These are phyloP conservation scores for Lutjanus argentimaculatus DNA, from an alignment of 2,797 vertebrate genomes.

Conservation along the genomic window DNA sequence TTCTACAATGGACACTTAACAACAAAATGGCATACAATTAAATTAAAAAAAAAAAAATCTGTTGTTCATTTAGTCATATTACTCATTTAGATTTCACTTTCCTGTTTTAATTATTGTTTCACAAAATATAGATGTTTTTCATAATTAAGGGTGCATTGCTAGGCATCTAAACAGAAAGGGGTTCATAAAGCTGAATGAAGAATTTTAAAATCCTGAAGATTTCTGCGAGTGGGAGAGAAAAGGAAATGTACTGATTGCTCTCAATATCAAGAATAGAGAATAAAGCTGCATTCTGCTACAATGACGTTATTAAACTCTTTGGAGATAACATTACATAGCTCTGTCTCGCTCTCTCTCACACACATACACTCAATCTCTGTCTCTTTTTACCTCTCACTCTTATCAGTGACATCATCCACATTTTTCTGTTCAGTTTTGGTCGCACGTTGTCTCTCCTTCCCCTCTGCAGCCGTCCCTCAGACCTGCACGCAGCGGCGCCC, in stretches of 20 bases:
- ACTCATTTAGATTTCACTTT: no score
- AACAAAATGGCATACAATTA: no score
- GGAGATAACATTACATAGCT: neutral
- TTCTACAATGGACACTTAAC: no score
- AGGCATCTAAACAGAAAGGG: no score
- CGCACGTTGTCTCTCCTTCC: neutral
- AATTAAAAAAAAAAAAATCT: no score
- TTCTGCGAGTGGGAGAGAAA: neutral
- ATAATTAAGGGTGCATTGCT: no score
- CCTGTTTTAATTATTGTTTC: no score
- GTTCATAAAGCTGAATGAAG: no score
- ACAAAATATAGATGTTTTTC: no score
- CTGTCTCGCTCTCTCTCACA: neutral
- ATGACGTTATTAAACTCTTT: neutral
- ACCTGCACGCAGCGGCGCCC: neutral
- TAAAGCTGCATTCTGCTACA: neutral
- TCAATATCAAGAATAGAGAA: neutral
- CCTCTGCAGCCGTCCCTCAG: slow-evolving; percentile 2
- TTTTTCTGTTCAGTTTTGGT: slow-evolving; percentile 3
- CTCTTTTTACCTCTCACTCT: slow-evolving; percentile 2
- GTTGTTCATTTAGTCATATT: no score
- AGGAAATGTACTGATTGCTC: neutral
- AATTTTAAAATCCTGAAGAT: no score
- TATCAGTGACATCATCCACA: neutral
- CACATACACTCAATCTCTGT: neutral